Base-by-base conservation (phyloP, 2,888 invertebrate genomes). In the Eledona agricola region DNA sequence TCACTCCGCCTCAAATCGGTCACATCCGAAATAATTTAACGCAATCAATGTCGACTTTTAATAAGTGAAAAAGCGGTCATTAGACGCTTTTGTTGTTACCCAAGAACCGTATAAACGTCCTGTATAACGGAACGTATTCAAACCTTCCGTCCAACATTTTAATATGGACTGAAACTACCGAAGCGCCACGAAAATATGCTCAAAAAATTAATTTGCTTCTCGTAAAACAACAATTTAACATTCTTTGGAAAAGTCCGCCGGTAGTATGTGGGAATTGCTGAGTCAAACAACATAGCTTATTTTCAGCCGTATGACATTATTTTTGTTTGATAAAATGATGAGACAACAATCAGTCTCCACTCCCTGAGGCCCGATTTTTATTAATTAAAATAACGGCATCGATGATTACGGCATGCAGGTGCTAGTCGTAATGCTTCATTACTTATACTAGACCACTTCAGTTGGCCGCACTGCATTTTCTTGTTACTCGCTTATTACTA, bases 321-420 rank as follows among this genome's bases (percentile, higher is more conserved):
- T n/a, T n/a, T n/a, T n/a, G n/a, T n/a, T n/a, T n/a, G n/a, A n/a
- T n/a, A n/a, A n/a, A n/a, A n/a, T n/a, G n/a, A n/a, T n/a, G n/a
- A n/a, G n/a, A n/a, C n/a, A n/a, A n/a, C n/a, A n/a, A n/a, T n/a
- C n/a, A n/a, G n/a, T n/a, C n/a, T n/a, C n/a, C n/a, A n/a, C n/a
- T n/a, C n/a, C n/a, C n/a, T n/a, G n/a, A n/a, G 9, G 13, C 16
- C 16, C 35, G 17, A 55, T 52, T 52, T 38, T 51, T 55, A 51
- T 51, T 59, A 57, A 59, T 59, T 57, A 59, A 59, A 34, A 9
- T 59, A 59, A 57, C 59, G 59, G 59, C 12, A 45, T 13, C 31
- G 25, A 46, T 38, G 51, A 59, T 52, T 46, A 51, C 54, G 7
- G 34, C 46, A 16, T 50, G 55, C 59, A 59, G 57, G 55, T 59